These are phyloP conservation scores for Coryphaenoides rupestris DNA, from an alignment of 2,113 vertebrate genomes.

Conservation along the genomic window DNA sequence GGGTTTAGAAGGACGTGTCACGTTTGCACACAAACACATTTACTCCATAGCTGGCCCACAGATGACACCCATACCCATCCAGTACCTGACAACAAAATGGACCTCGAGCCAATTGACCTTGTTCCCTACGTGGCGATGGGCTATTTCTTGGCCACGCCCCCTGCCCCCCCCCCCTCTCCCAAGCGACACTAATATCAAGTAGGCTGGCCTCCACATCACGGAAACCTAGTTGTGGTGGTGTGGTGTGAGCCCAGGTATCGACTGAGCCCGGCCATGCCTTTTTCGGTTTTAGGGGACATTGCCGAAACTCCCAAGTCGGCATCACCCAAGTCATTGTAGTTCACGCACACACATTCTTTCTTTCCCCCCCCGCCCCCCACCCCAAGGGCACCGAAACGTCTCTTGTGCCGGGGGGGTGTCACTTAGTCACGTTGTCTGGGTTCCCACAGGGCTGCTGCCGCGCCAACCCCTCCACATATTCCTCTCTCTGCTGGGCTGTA, in stretches of 20 bases:
- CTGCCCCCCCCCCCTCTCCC: slow-evolving; percentile 8
- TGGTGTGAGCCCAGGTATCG: slow-evolving; percentile 10
- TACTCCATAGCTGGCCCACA: slow-evolving; percentile 16
- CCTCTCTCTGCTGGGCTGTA: slow-evolving; percentile 43
- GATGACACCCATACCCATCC: slow-evolving; percentile 18
- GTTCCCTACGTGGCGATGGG: slow-evolving; percentile 18
- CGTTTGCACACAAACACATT: slow-evolving; percentile 33
- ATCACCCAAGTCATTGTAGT: slow-evolving; percentile 17
- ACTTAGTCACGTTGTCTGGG: slow-evolving; percentile 28
- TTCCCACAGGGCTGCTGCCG: slow-evolving; percentile 43
- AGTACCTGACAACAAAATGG: slow-evolving; percentile 16
- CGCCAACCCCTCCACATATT: slow-evolving; percentile 46
- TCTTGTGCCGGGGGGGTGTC: slow-evolving; percentile 23
- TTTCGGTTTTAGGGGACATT: slow-evolving; percentile 13
- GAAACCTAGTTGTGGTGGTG: slow-evolving; percentile 16
- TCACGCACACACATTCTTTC: slow-evolving; percentile 29
- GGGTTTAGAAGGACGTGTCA: slow-evolving; percentile 1
- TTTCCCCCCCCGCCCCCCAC: too few relatives aligned
- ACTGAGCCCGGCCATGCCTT: slow-evolving; percentile 23
- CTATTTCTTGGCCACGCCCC: slow-evolving; percentile 20
- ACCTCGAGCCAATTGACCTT: slow-evolving; percentile 26
- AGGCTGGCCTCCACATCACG: slow-evolving; percentile 33
- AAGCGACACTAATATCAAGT: slow-evolving; percentile 9
- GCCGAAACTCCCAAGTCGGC: slow-evolving; percentile 33
- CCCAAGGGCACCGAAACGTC: slow-evolving; percentile 24